phyloP scores from a whole-genome alignment of 2,113 vertebrate species.

The Bubalus kerabau region DNA sequence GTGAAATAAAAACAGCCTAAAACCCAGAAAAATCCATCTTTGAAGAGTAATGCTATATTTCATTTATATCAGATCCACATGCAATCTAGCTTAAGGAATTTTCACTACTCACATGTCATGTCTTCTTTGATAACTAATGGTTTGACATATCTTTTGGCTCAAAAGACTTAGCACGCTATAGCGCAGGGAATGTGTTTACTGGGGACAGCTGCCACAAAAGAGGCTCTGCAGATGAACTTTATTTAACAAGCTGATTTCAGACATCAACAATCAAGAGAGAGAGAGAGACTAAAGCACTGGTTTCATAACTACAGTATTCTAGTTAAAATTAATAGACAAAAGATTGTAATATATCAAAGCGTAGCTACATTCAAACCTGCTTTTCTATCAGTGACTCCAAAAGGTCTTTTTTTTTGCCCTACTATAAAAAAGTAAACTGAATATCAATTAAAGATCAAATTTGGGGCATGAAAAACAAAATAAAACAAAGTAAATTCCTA shows the following conservation, averaged over 20 bases:
- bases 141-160: not conserved
- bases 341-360: not conserved
- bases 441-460: not conserved
- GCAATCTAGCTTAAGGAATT: not conserved
- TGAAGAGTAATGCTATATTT: slow-evolving; percentile 40
- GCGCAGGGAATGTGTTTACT: not conserved
- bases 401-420: not conserved
- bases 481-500: not conserved
- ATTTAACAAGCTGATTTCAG: not conserved
- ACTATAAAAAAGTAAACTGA: not conserved
- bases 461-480: not conserved
- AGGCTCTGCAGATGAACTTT: not conserved
- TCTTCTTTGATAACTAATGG: slow-evolving; percentile 13
- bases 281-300: not conserved
- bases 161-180: not conserved
- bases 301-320: not conserved
- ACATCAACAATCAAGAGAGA: not conserved
- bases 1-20: slow-evolving; percentile 21
- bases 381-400: slow-evolving; percentile 14
- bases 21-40: slow-evolving; percentile 39
- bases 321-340: slow-evolving; percentile 24
- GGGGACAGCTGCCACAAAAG: not conserved
- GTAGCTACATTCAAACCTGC: not conserved
- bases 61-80: slow-evolving; percentile 3
- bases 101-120: not conserved